These are phyloP conservation scores for Oithona nana DNA, from an alignment of 2,888 invertebrate genomes.

Conservation along the genomic window DNA sequence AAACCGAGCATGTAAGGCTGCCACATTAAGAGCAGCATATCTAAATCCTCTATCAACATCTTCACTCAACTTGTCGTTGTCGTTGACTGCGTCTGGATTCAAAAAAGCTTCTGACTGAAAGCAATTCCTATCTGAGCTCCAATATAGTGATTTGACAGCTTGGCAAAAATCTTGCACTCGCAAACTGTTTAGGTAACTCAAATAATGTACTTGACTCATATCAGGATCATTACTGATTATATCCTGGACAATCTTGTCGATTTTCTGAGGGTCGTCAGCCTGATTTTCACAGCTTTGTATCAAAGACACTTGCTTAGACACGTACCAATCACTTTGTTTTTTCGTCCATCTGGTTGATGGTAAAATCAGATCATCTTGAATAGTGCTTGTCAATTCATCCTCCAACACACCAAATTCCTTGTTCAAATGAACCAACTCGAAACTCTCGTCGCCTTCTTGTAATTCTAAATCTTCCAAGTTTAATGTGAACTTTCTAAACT, in stretches of 20 bases:
- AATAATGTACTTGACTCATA: conserved; percentile 69
- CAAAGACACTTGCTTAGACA: conserved; percentile 63
- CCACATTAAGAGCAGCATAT: conserved; percentile 75
- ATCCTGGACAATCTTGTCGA: conserved; percentile 52
- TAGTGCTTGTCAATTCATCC: no score
- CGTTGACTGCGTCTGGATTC: conserved; percentile 31
- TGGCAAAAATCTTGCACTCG: conserved; percentile 70
- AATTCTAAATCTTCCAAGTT: no score
- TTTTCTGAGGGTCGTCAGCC: conserved; percentile 51
- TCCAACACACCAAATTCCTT: no score
- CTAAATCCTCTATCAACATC: conserved; percentile 44
- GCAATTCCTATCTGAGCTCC: conserved; percentile 16
- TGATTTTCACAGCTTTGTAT: conserved; percentile 60
- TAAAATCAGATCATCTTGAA: no score
- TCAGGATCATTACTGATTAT: conserved; percentile 56
- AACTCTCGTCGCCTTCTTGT: no score
- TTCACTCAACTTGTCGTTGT: conserved; percentile 21
- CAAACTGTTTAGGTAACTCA: conserved; percentile 72
- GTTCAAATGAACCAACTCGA: no score
- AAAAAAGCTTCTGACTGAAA: conserved; percentile 23
- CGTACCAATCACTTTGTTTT: conserved; percentile 70
- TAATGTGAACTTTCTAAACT: no score
- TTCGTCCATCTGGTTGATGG: conserved; percentile 42
- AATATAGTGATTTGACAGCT: conserved; percentile 38
- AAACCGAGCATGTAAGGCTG: conserved; percentile 56